Base-by-base conservation (phyloP, 2,113 vertebrate species). In the Epinephelus moara region DNA sequence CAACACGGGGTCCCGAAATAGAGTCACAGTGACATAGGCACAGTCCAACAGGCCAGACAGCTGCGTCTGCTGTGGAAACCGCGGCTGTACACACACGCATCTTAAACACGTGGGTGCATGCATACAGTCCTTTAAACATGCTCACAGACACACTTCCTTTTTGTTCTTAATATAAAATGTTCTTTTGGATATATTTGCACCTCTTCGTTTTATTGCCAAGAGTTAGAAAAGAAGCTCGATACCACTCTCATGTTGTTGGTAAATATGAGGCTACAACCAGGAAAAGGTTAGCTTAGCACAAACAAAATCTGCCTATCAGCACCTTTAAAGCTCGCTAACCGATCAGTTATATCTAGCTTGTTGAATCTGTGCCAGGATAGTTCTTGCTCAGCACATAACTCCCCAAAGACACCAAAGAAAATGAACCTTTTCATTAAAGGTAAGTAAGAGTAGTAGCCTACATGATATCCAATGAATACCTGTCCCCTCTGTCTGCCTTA, bases 21-120 rank as follows among this genome's bases (percentile, higher is more conserved):
- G 95, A 92, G 87, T 56, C 66, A 42, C 37, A 77, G 84, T 92
- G 90, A 93, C 88, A 93, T 69, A 84, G 91, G 82, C 81, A 10
- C 84, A 72, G 80, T 71, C 87, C 90, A 88, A 55, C 49, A 70
- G 79, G 75, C 68, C 19, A 18, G 92, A 92, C 95, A 96, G 95
- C 95, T 96, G 95, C 92, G 30, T 93, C 91, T 94, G 91, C 90
- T 94, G 87, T 94, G 88, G 92, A 93, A 91, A 95, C 94, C 63
- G 68, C 63, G 81, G 52, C 74, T 87, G 84, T 85, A 87, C 88
- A 91, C 78, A 89, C 21, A 56, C 47, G 49, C 27, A 12, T 8
- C 21, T 64, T 14, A 25, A 42, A 80, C 76, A 78, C 11, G 0
- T 0, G 40, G 3, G 47, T 37, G 19, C 1, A 14, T 27, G 19